A percentile compares a stretch with the other conserved stretches of the same genome.
Conservation (phyloP, 1,140 invertebrate species). For the Drosophila trapezifrons region DNA sequence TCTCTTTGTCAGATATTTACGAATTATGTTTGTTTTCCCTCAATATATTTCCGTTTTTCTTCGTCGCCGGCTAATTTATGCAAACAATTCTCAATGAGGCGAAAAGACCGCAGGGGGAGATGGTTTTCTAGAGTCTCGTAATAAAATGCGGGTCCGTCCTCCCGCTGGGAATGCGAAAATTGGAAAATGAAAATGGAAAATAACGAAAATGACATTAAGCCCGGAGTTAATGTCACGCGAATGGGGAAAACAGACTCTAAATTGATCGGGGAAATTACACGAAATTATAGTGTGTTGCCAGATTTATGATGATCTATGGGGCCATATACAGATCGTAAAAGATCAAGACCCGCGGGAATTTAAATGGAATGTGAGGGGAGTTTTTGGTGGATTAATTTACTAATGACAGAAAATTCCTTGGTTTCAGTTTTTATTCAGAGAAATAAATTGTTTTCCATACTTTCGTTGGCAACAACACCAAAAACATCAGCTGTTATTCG, state of each 20-base stretch:
- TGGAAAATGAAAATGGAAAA: slow-evolving; percentile 15
- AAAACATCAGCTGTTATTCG: slow-evolving; percentile 11
- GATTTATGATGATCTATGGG: slow-evolving; percentile 44
- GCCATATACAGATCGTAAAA: slow-evolving; percentile 41
- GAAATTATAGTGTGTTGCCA: slow-evolving; percentile 28
- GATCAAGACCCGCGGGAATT: slow-evolving; percentile 4
- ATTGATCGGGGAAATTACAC: slow-evolving; percentile 29
- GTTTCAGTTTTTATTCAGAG: background rate
- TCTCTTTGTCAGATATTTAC: slow-evolving; percentile 19
- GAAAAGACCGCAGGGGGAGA: slow-evolving; percentile 22
- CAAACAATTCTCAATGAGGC: slow-evolving; percentile 76
- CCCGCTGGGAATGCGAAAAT: slow-evolving; percentile 54
- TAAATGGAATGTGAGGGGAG: slow-evolving; percentile 23
- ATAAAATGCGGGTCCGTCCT: slow-evolving; percentile 20
- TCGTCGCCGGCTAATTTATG: slow-evolving; percentile 67
- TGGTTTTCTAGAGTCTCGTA: slow-evolving; percentile 19
- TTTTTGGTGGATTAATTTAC: slow-evolving; percentile 29
- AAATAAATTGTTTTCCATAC: background rate
- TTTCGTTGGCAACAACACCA: too few species aligned
- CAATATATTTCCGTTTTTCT: slow-evolving; percentile 39
- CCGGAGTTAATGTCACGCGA: slow-evolving; percentile 32
- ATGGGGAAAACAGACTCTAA: slow-evolving; percentile 29
- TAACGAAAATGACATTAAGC: slow-evolving; percentile 23
- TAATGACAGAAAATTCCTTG: slow-evolving; percentile 1
- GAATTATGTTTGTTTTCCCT: slow-evolving; percentile 63